These are phyloP conservation scores for Erebia ligea DNA, from an alignment of 2,888 invertebrate genomes.

Conservation along the genomic window DNA sequence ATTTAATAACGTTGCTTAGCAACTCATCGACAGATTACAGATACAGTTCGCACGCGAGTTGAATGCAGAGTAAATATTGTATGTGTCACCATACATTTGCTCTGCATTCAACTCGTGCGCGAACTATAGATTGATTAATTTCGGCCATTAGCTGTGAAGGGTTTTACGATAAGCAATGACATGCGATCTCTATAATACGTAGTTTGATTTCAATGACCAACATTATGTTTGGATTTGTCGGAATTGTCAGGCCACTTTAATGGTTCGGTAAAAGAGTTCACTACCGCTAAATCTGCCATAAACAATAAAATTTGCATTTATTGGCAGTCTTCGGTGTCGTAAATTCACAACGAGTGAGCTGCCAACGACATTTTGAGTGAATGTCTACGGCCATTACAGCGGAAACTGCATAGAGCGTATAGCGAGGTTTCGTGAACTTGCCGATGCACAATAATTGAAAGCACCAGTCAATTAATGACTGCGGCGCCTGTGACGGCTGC, in stretches of 20 bases:
- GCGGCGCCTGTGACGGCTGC: constrained; percentile 56
- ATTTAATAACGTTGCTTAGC: no score
- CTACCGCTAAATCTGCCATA: constrained; percentile 79
- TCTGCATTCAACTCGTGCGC: no score
- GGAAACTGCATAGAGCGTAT: constrained; percentile 56
- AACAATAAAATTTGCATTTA: constrained; percentile 83
- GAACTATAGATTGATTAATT: no score
- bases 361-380: constrained; percentile 79
- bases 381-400: constrained; percentile 69
- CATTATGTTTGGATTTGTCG: constrained; percentile 54
- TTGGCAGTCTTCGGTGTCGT: constrained; percentile 77
- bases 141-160: no score
- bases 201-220: neutral
- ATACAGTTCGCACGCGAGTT: no score
- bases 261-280: constrained; percentile 77
- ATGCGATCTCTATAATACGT: neutral
- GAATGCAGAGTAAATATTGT: no score
- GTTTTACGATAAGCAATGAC: neutral
- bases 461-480: constrained; percentile 75
- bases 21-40: no score
- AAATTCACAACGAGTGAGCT: constrained; percentile 75
- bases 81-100: no score
- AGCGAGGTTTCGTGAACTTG: constrained; percentile 66
- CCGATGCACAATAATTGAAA: constrained; percentile 74
- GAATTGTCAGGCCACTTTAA: constrained; percentile 67